These are phyloP conservation scores for Microtus richardsoni DNA, from an alignment of 2,113 vertebrate genomes.

Conservation along the genomic window DNA sequence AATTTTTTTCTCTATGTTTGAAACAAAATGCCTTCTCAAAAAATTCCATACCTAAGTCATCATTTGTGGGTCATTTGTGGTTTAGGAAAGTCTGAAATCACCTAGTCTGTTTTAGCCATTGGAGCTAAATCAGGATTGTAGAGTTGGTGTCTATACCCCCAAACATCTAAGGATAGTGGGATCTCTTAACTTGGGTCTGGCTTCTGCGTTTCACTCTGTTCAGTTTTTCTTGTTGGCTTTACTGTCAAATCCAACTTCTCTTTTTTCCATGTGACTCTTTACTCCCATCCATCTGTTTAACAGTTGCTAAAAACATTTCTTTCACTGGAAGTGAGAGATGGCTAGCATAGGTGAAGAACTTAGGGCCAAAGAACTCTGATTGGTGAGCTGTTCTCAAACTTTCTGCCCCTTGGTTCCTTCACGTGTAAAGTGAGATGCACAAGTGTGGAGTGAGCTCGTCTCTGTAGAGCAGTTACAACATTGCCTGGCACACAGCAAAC, in stretches of 20 bases:
- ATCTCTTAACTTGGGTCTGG: neutral
- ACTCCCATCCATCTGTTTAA: neutral
- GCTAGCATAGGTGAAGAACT: neutral
- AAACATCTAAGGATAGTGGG: neutral
- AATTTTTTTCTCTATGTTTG: neutral
- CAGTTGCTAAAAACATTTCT: neutral
- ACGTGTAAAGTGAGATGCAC: conserved; percentile 32
- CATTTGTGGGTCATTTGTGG: neutral
- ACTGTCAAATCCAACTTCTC: neutral
- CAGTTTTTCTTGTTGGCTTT: conserved; percentile 9
- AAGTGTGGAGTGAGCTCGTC: neutral
- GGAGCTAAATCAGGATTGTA: conserved; percentile 18
- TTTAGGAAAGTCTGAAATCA: neutral
- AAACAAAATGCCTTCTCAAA: conserved; percentile 23
- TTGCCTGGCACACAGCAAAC: neutral
- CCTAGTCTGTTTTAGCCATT: neutral
- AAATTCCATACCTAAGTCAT: neutral
- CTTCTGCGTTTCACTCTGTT: neutral
- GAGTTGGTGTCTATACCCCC: neutral
- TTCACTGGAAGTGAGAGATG: neutral
- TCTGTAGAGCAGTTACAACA: neutral
- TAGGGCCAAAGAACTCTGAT: neutral
- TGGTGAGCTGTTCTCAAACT: neutral
- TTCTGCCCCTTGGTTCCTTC: neutral
- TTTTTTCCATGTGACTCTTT: neutral